Conservation (phyloP, 2,113 vertebrate species). For the Hylia prasina region DNA sequence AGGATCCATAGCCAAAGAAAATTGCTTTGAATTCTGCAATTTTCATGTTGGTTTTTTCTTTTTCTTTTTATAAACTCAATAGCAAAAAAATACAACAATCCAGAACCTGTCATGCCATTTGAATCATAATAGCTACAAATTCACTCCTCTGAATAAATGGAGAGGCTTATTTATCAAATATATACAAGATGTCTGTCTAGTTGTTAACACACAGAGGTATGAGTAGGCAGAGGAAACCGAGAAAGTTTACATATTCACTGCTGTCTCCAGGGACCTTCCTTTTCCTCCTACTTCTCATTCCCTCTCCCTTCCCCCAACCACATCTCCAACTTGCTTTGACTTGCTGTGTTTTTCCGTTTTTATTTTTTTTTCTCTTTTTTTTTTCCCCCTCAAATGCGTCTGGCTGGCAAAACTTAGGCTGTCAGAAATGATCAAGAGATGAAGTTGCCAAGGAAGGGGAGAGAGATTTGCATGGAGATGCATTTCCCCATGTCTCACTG, state of each 20-base stretch:
- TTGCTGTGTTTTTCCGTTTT: background rate
- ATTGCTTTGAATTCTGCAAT: slow-evolving; percentile 69
- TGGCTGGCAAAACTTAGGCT: slow-evolving; percentile 19
- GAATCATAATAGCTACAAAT: slow-evolving; percentile 83
- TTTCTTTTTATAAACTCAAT: slow-evolving; percentile 53
- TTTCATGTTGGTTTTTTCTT: slow-evolving; percentile 28
- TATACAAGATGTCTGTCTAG: slow-evolving; percentile 75
- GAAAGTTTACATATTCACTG: slow-evolving; percentile 66
- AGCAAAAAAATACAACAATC: slow-evolving; percentile 60
- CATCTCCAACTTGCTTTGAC: slow-evolving; percentile 11
- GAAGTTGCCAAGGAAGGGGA: background rate
- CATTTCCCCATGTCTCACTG: background rate
- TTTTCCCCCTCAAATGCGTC: background rate
- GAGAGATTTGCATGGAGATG: background rate
- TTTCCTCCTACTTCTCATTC: slow-evolving; percentile 35
- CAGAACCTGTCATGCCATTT: slow-evolving; percentile 77
- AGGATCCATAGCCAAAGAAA: slow-evolving; percentile 61
- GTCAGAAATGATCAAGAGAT: background rate
- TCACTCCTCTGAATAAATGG: slow-evolving; percentile 78
- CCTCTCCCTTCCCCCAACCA: background rate
- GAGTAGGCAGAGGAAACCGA: slow-evolving; percentile 71
- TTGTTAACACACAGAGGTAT: slow-evolving; percentile 69
- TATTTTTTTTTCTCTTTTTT: too few species aligned
- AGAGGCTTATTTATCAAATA: slow-evolving; percentile 81
- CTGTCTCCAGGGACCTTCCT: slow-evolving; percentile 44